Evolutionary conservation across 2,888 invertebrate species (phyloP).

Genomic region (Aproaerema taeniolella): DNA sequence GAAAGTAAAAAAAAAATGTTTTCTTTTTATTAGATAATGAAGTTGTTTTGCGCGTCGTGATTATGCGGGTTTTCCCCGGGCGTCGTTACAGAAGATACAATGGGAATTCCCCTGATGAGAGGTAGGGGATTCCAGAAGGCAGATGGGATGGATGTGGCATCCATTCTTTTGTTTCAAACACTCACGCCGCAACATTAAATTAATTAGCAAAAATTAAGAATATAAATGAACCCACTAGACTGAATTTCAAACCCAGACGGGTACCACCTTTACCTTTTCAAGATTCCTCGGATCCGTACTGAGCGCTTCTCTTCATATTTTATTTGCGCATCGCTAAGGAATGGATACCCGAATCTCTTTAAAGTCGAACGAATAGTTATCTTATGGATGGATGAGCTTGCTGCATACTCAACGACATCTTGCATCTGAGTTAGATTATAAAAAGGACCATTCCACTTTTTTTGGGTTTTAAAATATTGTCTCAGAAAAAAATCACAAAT

Average conservation of each 20-base stretch:
- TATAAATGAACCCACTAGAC: not conserved
- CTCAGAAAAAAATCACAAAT: too few relatives aligned
- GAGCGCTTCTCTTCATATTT: not conserved
- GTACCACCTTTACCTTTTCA: too few relatives aligned
- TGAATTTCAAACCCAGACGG: not conserved
- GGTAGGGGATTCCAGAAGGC: slow-evolving; percentile 17
- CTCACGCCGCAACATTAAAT: not conserved
- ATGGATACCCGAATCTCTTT: not conserved
- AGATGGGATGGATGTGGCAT: slow-evolving; percentile 33
- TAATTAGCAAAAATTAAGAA: too few relatives aligned
- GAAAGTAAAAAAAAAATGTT: too few relatives aligned
- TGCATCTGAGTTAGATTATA: too few relatives aligned
- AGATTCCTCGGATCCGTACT: too few relatives aligned
- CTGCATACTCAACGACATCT: too few relatives aligned
- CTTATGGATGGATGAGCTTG: too few relatives aligned
- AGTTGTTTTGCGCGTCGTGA: slow-evolving; percentile 19
- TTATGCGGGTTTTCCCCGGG: slow-evolving; percentile 42
- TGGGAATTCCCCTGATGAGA: slow-evolving; percentile 62
- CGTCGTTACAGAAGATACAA: slow-evolving; percentile 58
- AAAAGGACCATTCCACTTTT: too few relatives aligned
- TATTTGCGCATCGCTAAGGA: not conserved
- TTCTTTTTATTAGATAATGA: slow-evolving; percentile 6
- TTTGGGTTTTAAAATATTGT: too few relatives aligned
- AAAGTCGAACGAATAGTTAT: too few relatives aligned
- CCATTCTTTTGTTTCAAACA: not conserved